phyloP scores from a whole-genome alignment of 2,113 vertebrate species.

The Spheniscus mendiculus region DNA sequence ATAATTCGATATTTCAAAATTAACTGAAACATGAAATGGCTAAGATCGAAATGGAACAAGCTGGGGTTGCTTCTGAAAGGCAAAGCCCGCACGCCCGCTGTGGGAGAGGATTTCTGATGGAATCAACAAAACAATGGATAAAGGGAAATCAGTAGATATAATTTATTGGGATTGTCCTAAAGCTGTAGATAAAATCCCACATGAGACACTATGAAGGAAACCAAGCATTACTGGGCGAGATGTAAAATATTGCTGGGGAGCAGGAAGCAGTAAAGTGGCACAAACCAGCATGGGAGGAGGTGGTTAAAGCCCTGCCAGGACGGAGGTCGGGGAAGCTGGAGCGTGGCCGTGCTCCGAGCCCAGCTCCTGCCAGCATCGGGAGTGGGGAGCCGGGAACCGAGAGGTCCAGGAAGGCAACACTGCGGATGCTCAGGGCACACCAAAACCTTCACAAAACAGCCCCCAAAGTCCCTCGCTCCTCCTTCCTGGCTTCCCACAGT shows the following conservation, averaged over 20 bases:
- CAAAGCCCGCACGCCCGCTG: not conserved
- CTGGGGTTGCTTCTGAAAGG: not conserved
- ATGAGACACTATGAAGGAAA: not conserved
- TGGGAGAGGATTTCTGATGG: slow-evolving; percentile 1
- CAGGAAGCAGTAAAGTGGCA: not conserved
- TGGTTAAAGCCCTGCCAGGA: not conserved
- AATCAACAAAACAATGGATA: slow-evolving; percentile 36
- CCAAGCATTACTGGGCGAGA: not conserved
- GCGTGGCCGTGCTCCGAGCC: fast-evolving
- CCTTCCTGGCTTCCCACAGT: not conserved
- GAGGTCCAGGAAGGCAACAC: not conserved
- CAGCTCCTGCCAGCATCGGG: not conserved
- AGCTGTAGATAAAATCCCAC: slow-evolving; percentile 45
- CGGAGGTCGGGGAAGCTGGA: not conserved
- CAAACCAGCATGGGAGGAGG: not conserved
- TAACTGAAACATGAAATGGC: slow-evolving; percentile 25
- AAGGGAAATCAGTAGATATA: slow-evolving; percentile 34
- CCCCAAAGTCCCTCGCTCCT: not conserved
- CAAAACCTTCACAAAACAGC: not conserved
- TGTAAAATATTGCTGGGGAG: not conserved
- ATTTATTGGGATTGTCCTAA: slow-evolving; percentile 39
- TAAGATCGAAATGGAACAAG: not conserved
- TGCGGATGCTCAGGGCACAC: not conserved
- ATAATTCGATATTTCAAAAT: slow-evolving; percentile 1
- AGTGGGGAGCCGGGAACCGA: fast-evolving